Base-by-base conservation (phyloP, 2,797 vertebrate genomes). In the Nyctalus aviator region DNA sequence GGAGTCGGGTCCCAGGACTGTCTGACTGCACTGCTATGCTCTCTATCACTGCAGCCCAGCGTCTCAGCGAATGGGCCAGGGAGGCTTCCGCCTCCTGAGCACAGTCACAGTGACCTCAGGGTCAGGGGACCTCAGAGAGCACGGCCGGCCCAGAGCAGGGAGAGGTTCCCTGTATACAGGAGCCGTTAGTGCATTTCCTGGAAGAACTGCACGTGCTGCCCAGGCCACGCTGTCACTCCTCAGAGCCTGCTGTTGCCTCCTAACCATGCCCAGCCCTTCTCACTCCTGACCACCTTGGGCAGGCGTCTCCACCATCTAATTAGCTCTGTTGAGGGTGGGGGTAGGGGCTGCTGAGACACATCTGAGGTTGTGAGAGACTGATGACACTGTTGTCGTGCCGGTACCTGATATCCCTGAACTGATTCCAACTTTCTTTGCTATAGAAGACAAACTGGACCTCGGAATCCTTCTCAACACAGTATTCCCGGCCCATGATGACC, bases 111-210 rank as follows among this genome's bases (percentile, higher is more conserved):
- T 3, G 44, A 9, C 18, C 8, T 15, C 23, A 48, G 71, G 30
- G 23, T 53, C 69, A 35, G 2, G 44, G 17, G 3, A 3, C 35
- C 0, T 0, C 0, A 8, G 17, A 21, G 32, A 35, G 25, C 55
- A 55, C 2, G 7, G 50, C 53, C 8, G 1, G 10, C 7, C 41
- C 27, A 68, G 79, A 41, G 50, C 62, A 14, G 44, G 77, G 20
- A 59, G 35, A 12, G 59, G 9, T 2, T 12, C 20, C 4, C 44
- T 4, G 46, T 7, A 25, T 13, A 44, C 41, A n/a, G 18, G 17
- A 57, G 30, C 8, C 0, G 0, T 48, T 3, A 0, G 1, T n/a
- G 23, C 21, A 13, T 35, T 68, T 71, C 18, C 50, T 15, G 3
- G 32, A 20, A 46, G 37, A 30, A n/a, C 11, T 41, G 15, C 32